phyloP scores from a whole-genome alignment of 2,113 vertebrate species.

The Oryzias melastigma region DNA sequence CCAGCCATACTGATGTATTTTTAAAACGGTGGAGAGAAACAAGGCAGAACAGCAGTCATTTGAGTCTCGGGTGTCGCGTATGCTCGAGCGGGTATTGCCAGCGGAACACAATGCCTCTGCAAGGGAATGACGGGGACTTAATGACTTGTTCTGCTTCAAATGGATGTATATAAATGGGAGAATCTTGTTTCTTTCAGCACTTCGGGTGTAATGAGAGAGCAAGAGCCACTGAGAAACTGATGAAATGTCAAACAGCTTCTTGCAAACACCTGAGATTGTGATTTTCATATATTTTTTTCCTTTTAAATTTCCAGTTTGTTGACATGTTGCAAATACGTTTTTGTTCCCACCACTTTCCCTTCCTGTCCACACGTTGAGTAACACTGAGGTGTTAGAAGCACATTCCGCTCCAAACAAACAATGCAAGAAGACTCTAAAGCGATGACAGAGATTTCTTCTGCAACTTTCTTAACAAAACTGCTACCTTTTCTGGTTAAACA shows the following conservation, averaged over 20 bases:
- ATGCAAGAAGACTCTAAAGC: too few relatives aligned
- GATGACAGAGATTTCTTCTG: constrained; percentile 1
- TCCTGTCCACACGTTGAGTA: too few relatives aligned
- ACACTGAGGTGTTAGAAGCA: too few relatives aligned
- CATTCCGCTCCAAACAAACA: too few relatives aligned
- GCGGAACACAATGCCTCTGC: constrained; percentile 8
- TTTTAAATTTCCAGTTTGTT: neutral
- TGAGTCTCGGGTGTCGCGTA: constrained; percentile 9
- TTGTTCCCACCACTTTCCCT: too few relatives aligned
- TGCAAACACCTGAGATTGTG: constrained; percentile 8
- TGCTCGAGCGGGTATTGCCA: constrained; percentile 1
- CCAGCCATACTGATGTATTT: constrained; percentile 52
- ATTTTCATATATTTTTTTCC: neutral
- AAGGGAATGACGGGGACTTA: constrained; percentile 4
- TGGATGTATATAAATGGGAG: constrained; percentile 5
- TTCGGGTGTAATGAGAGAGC: constrained; percentile 21
- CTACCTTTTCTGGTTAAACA: constrained; percentile 14
- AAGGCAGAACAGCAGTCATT: constrained; percentile 14
- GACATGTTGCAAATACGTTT: too few relatives aligned
- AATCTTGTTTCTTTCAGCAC: constrained; percentile 14
- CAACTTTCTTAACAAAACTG: constrained; percentile 37
- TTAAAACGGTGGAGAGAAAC: constrained; percentile 27
- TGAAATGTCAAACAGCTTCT: constrained; percentile 2
- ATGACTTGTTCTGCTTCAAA: constrained; percentile 17
- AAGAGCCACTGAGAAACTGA: constrained; percentile 16